Percentiles rank a stretch among this genome's conserved stretches.
These are phyloP conservation scores for Chymomyza procnemis DNA, from an alignment of 2,888 invertebrate genomes.

Conservation along the genomic window DNA sequence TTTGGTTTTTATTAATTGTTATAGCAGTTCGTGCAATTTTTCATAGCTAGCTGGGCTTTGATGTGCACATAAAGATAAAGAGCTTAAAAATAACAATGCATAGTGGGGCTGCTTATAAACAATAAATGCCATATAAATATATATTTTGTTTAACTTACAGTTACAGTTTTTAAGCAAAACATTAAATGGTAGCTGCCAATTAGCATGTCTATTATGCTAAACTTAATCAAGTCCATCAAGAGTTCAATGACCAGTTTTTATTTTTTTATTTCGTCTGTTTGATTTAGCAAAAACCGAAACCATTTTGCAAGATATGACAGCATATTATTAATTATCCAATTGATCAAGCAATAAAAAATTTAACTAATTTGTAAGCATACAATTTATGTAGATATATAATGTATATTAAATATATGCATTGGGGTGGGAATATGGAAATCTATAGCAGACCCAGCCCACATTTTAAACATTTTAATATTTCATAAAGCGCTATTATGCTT, in stretches of 20 bases:
- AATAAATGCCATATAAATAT: neutral
- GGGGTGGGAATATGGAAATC: neutral
- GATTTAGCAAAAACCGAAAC: neutral
- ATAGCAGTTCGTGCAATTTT: slow-evolving; percentile 47
- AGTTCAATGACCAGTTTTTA: neutral
- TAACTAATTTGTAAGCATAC: slow-evolving; percentile 57
- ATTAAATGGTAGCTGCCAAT: neutral
- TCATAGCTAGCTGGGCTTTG: slow-evolving; percentile 40
- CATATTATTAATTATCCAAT: neutral
- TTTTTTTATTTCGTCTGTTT: neutral
- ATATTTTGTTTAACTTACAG: neutral
- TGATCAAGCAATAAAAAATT: slow-evolving; percentile 28
- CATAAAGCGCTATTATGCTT: slow-evolving; percentile 36
- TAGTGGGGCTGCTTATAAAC: neutral
- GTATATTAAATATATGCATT: neutral
- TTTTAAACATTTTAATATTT: slow-evolving; percentile 37
- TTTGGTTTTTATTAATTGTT: slow-evolving; percentile 5
- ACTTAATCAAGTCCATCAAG: neutral
- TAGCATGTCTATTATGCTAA: neutral
- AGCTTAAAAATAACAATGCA: neutral
- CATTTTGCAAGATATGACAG: neutral
- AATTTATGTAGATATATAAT: slow-evolving; percentile 20
- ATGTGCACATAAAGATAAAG: neutral
- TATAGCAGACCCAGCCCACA: slow-evolving; percentile 7
- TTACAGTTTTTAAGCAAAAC: neutral